These are phyloP conservation scores for Eurypyga helias DNA, from an alignment of 2,113 vertebrate species.

Conservation along the genomic window DNA sequence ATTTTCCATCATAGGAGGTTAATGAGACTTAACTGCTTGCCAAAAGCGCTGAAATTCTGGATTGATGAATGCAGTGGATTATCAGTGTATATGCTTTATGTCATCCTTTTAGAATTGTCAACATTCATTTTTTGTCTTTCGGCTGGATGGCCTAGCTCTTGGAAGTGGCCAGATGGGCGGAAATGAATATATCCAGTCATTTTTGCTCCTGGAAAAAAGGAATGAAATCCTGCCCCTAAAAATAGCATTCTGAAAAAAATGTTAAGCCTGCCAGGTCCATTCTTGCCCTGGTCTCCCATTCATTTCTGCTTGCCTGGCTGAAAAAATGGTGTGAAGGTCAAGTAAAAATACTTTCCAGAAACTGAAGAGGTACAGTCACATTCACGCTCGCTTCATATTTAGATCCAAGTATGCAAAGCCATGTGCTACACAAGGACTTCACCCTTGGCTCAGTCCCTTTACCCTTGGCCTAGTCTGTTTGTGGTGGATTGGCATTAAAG, in stretches of 20 bases:
- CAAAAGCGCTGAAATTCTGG: conserved; percentile 20
- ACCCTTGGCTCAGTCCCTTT: background rate
- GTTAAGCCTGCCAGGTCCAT: background rate
- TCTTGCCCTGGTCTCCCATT: conserved; percentile 1
- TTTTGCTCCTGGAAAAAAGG: conserved; percentile 25
- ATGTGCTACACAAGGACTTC: background rate
- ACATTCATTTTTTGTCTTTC: background rate
- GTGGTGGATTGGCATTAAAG: background rate
- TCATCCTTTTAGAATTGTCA: conserved; percentile 6
- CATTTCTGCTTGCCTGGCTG: conserved; percentile 14
- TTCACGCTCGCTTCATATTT: background rate
- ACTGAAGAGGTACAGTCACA: background rate
- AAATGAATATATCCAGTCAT: background rate
- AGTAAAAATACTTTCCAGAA: conserved; percentile 38
- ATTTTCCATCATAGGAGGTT: background rate
- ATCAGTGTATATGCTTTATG: background rate
- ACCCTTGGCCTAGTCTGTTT: background rate
- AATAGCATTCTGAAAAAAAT: conserved; percentile 1
- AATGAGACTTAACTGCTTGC: background rate
- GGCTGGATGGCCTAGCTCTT: background rate
- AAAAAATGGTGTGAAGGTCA: conserved; percentile 22
- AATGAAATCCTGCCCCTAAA: background rate
- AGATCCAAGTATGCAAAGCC: conserved; percentile 19
- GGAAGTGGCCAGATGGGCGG: background rate
- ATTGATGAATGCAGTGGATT: background rate